Evolutionary conservation across 2,113 vertebrate species (phyloP).

Genomic region (Pygoscelis antarcticus): DNA sequence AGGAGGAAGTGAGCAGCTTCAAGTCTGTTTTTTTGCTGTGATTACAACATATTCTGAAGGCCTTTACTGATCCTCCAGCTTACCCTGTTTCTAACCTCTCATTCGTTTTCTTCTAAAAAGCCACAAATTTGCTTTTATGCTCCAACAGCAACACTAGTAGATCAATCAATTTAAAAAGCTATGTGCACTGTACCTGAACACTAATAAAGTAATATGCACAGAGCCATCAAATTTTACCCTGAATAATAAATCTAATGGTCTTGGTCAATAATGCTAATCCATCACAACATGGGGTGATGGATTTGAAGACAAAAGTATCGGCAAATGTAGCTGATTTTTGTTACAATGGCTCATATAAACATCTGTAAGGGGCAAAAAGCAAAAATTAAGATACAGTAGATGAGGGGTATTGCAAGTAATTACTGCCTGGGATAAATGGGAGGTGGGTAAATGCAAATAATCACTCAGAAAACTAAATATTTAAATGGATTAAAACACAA

Average conservation of each 20-base stretch:
- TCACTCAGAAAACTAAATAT: not conserved
- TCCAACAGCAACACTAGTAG: not conserved
- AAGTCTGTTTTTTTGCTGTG: not conserved
- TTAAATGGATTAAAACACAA: not conserved
- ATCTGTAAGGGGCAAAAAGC: not conserved
- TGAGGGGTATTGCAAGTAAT: not conserved
- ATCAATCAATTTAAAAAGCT: not conserved
- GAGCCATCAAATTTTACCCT: not conserved
- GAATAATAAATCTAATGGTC: not conserved
- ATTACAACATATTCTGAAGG: not conserved
- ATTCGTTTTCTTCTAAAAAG: not conserved
- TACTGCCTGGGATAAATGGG: not conserved
- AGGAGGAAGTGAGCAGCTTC: not conserved
- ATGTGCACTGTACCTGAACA: not conserved
- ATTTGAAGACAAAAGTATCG: not conserved
- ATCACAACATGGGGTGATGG: not conserved
- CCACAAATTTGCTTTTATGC: not conserved
- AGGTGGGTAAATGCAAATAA: not conserved
- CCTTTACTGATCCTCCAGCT: too few species aligned
- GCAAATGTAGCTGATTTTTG: not conserved
- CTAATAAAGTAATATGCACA: not conserved
- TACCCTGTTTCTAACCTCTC: not conserved
- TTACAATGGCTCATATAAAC: not conserved
- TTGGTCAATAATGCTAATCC: not conserved
- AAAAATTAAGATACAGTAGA: not conserved